Evolutionary conservation across 2,797 vertebrate species (phyloP), one percentile per base, ranked within the genome.

Genomic region (Sciaenops ocellatus): DNA sequence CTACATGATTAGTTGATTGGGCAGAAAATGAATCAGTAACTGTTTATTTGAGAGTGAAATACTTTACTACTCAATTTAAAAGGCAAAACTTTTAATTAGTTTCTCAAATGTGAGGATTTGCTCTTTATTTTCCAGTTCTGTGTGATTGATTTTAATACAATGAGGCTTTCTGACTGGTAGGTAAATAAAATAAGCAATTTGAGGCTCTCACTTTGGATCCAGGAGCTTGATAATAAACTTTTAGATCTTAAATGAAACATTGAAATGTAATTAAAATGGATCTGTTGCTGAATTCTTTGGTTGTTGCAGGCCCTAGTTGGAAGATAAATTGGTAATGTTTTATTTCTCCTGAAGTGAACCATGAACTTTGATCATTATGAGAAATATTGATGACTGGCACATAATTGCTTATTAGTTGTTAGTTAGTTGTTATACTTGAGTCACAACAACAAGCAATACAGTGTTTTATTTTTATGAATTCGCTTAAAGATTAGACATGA

Each of bases 351-450:
- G 16, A n/a, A 52, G 26, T 38, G 38, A 55, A n/a, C n/a, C 2
- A 38, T 13, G 68, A n/a, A 68, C 11, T 24, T 54, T 66, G 54
- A 62, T 65, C 15, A 24, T 60, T 65, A 13, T 41, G 15, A 13
- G 10, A 63, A 22, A 61, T 15, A 42, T 48, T 46, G 30, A 52
- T 22, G 55, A 41, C 41, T 48, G 11, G 6, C 5, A 54, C 6
- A 34, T 34, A 34, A 34, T 34, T 34, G 6, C 6, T 6, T 2
- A 8, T 34, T 34, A 34, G 34, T 34, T 8, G 34, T 34, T 34
- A 34, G 7, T 34, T 34, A 8, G 34, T 34, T 8, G 34, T 34
- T 38, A 38, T 11, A 6, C 12, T 38, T 74, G 6, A 22, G 11
- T 41, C 26, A 50, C 16, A 51, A 20, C 12, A n/a, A 1, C 13